Evolutionary conservation across 1,140 invertebrate genomes (phyloP), one percentile per base, ranked within the genome.

Genomic region (Penaeus indicus): DNA sequence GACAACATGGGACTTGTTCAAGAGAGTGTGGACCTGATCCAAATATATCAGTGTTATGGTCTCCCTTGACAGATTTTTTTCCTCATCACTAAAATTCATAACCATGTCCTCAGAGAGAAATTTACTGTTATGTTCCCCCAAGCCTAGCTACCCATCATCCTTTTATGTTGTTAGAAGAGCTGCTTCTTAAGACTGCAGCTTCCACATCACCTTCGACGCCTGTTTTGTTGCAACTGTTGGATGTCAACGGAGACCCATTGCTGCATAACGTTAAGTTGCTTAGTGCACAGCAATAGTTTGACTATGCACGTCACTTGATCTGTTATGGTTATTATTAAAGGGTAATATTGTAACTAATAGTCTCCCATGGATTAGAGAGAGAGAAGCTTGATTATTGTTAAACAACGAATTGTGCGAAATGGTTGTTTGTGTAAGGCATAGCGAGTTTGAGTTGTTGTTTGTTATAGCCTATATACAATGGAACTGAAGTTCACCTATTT

Each of bases 181-280:
- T 84, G 86, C 84, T 83, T 88, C 38, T 84, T 77, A 80, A 61
- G 61, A 78, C 81, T 38, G 61, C 86, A 84, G 81, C 86, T 88
- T 84, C 86, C 86, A 77, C 86, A 88, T 88, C 69, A 88, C 86
- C 82, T 27, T 83, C 83, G 85, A 88, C 78, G 81, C 86, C 86
- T 84, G 69, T 75, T 88, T 88, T 84, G 86, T 88, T 88, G 86
- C 86, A 78, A 88, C 67, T 88, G 86, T 88, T 88, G 81, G 82
- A 88, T 88, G 86, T 88, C 86, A 77, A 88, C 60, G 47, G 86
- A 84, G 86, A 88, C 86, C 80, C 86, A 88, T 88, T 88, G 86
- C 86, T 88, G 86, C 79, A 83, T 88, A 62, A 86, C 61, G 54
- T 84, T 88, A 78, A 84, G 82, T 88, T 88, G 86, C 86, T 84